Evolutionary conservation across 2,113 vertebrate species (phyloP).

Genomic region (Antigone vipio): DNA sequence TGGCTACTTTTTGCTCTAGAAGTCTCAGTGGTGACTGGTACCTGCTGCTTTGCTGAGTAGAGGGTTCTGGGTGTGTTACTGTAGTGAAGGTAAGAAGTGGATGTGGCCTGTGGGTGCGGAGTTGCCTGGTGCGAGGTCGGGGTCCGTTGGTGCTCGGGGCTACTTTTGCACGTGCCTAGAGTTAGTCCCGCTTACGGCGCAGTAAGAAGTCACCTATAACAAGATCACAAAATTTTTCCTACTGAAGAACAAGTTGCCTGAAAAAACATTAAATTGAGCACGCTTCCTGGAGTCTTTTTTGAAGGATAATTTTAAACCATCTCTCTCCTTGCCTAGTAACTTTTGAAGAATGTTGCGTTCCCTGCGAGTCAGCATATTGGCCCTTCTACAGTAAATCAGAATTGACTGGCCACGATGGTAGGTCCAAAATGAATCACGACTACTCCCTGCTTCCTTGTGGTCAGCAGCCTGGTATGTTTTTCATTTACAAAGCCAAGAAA

Average conservation of each 20-base stretch:
- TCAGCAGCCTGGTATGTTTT: not conserved
- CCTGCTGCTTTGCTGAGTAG: not conserved
- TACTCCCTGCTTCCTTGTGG: not conserved
- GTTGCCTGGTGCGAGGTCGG: not conserved
- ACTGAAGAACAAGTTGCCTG: not conserved
- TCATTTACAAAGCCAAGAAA: not conserved
- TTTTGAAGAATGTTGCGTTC: rapidly evolving
- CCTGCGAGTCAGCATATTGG: rapidly evolving
- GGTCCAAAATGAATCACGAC: not conserved
- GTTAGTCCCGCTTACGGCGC: not conserved
- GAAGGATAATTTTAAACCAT: not conserved
- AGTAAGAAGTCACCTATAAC: not conserved
- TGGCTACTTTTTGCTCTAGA: rapidly evolving
- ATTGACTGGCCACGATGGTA: rapidly evolving
- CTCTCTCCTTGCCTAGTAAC: not conserved
- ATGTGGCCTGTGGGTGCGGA: not conserved
- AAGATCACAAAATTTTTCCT: not conserved
- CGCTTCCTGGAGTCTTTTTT: not conserved
- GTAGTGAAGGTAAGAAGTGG: not conserved
- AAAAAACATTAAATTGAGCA: not conserved
- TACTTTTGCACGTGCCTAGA: not conserved
- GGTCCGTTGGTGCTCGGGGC: not conserved
- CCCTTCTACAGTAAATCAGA: not conserved
- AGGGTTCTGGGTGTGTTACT: rapidly evolving
- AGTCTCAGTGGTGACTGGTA: not conserved